phyloP scores from a whole-genome alignment of 2,797 vertebrate genomes.

The Pogoniulus pusillus region DNA sequence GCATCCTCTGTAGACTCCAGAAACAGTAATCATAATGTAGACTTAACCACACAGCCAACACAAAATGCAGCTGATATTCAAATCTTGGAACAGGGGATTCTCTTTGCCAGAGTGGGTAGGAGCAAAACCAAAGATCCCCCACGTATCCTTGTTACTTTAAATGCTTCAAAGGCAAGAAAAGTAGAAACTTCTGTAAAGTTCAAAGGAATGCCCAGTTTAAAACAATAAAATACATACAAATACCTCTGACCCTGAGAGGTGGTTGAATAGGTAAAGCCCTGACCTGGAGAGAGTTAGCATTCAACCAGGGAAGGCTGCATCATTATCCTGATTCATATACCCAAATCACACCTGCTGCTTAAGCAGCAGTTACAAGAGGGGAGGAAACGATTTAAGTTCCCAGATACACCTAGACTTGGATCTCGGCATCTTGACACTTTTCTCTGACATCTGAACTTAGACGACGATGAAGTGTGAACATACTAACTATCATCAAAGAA shows the following conservation, averaged over 20 bases:
- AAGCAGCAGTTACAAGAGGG: neutral
- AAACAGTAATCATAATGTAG: neutral
- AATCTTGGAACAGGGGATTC: neutral
- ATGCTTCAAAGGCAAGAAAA: neutral
- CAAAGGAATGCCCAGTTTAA: neutral
- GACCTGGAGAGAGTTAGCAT: neutral
- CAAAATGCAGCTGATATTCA: neutral
- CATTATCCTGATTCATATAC: too few relatives aligned
- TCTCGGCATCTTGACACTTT: neutral
- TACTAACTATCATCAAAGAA: neutral
- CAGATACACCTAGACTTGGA: neutral
- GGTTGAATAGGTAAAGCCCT: neutral
- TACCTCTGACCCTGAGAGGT: neutral
- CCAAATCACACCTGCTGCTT: neutral
- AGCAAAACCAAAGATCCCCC: neutral
- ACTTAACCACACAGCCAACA: constrained; percentile 16
- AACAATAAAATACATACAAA: neutral
- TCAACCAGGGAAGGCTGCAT: neutral
- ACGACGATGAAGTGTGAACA: neutral
- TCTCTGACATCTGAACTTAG: neutral
- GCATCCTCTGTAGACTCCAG: constrained; percentile 45
- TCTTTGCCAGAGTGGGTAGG: neutral
- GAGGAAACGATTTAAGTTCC: neutral
- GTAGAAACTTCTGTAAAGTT: neutral
- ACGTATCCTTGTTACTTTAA: neutral